Conservation (phyloP, 2,113 vertebrate genomes). For the Tachysurus fulvidraco region DNA sequence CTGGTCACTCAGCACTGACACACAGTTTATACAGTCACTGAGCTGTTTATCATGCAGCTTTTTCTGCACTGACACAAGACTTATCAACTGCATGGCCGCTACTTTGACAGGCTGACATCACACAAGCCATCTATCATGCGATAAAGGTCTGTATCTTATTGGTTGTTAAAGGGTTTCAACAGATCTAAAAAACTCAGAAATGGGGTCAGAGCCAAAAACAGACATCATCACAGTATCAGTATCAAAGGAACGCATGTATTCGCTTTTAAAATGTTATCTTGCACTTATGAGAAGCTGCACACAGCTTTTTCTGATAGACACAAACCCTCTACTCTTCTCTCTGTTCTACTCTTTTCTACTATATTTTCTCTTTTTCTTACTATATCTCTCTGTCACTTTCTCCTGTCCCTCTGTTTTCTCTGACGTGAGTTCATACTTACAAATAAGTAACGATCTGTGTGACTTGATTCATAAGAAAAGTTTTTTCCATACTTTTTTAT, state of each 20-base stretch:
- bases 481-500: neutral
- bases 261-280: neutral
- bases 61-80: conserved; percentile 25
- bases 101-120: conserved; percentile 28
- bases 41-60: conserved; percentile 29
- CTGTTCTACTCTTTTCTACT: neutral
- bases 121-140: conserved; percentile 22
- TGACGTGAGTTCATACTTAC: neutral
- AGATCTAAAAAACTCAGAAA: conserved; percentile 5
- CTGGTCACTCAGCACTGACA: conserved; percentile 31
- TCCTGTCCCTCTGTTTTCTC: neutral
- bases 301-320: neutral
- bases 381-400: neutral
- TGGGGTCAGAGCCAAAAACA: conserved; percentile 5
- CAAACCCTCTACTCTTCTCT: neutral
- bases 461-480: neutral
- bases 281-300: neutral
- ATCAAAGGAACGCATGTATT: neutral
- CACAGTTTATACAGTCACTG: conserved; percentile 30
- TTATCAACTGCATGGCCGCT: conserved; percentile 22
- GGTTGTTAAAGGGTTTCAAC: conserved; percentile 19
- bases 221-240: neutral
- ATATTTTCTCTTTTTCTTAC: neutral
- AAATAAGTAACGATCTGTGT: neutral
- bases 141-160: conserved; percentile 10